Evolutionary conservation across 2,888 invertebrate species (phyloP).

Genomic region (Crioceris asparagi): DNA sequence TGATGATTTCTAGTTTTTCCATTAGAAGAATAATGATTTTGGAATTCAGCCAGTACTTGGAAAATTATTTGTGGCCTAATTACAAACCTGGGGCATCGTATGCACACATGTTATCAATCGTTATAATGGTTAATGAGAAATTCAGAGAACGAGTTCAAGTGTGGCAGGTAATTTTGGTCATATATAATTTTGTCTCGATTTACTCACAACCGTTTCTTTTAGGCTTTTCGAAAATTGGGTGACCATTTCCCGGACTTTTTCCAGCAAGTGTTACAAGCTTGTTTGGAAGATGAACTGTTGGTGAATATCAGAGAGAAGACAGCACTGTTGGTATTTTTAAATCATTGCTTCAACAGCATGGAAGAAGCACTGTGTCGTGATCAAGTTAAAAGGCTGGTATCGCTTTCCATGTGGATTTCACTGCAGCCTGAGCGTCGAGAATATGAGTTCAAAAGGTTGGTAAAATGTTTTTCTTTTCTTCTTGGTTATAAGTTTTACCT

Average conservation of each 20-base stretch:
- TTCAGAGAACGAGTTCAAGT: constrained; percentile 93
- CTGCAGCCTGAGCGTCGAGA: constrained; percentile 76
- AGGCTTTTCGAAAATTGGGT: constrained; percentile 68
- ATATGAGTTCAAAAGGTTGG: constrained; percentile 74
- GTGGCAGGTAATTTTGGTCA: constrained; percentile 63
- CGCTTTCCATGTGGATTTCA: constrained; percentile 88
- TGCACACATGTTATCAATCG: constrained; percentile 91
- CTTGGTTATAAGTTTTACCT: too few species aligned
- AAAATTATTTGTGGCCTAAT: constrained; percentile 95
- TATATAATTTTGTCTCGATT: constrained; percentile 7
- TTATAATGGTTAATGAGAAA: constrained; percentile 98
- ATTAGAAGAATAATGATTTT: constrained; percentile 89
- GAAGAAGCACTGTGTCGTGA: constrained; percentile 89
- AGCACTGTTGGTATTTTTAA: constrained; percentile 79
- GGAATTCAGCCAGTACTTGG: constrained; percentile 95
- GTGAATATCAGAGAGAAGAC: constrained; percentile 67
- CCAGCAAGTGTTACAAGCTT: constrained; percentile 65
- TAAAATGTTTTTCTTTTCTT: too few species aligned
- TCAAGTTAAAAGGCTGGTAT: constrained; percentile 79
- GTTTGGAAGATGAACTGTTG: constrained; percentile 51
- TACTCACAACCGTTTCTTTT: constrained; percentile 22
- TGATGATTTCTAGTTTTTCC: constrained; percentile 53
- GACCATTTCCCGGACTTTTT: constrained; percentile 74
- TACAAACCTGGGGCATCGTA: constrained; percentile 69
- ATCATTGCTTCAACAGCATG: constrained; percentile 96